These are phyloP conservation scores for Gymnopithys bicolor DNA, from an alignment of 2,797 vertebrate species.

Conservation along the genomic window DNA sequence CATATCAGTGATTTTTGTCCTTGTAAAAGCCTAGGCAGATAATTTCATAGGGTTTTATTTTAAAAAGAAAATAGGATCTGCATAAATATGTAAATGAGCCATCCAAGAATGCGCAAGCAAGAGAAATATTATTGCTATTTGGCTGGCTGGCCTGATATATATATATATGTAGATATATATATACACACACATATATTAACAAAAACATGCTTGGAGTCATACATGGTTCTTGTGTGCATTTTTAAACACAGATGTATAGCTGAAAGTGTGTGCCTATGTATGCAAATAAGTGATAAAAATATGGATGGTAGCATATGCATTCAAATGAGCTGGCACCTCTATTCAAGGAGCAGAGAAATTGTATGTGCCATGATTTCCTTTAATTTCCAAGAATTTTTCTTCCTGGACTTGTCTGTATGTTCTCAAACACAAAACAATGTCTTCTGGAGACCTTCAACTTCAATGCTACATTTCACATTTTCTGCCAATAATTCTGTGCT, in stretches of 20 bases:
- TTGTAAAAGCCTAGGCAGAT: not conserved
- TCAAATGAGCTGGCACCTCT: slow-evolving; percentile 32
- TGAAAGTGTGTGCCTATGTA: slow-evolving; percentile 18
- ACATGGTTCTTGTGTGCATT: slow-evolving; percentile 14
- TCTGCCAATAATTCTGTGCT: not conserved
- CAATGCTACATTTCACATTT: not conserved
- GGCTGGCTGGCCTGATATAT: not conserved
- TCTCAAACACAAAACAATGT: not conserved
- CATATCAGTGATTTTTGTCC: not conserved
- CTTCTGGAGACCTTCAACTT: not conserved
- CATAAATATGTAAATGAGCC: slow-evolving; percentile 52
- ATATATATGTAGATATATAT: not conserved
- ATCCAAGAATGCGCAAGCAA: not conserved
- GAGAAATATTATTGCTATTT: slow-evolving; percentile 58
- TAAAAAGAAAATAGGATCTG: not conserved
- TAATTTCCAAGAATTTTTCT: not conserved
- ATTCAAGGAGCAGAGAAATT: slow-evolving; percentile 9
- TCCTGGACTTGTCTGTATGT: not conserved
- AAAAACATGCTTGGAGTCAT: not conserved
- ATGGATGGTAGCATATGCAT: slow-evolving; percentile 27
- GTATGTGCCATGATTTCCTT: not conserved
- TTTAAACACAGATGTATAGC: slow-evolving; percentile 40
- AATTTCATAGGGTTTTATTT: not conserved
- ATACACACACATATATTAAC: not conserved
- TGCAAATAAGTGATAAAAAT: slow-evolving; percentile 61